phyloP scores from a whole-genome alignment of 2,113 vertebrate genomes.

The Recurvirostra avosetta region DNA sequence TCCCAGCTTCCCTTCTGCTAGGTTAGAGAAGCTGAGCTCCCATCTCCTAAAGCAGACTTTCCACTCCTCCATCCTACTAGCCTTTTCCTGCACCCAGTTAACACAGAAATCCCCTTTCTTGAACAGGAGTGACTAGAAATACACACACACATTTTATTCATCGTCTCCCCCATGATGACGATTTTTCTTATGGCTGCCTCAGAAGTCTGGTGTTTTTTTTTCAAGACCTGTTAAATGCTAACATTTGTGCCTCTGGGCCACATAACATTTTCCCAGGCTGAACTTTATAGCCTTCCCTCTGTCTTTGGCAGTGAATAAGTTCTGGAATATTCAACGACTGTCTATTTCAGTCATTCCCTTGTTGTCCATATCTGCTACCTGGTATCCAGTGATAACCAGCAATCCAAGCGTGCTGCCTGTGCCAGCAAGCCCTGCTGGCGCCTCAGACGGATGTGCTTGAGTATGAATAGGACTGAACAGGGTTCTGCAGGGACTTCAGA shows the following conservation, averaged over 20 bases:
- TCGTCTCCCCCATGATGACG: neutral
- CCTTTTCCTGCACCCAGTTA: neutral
- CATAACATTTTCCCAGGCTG: neutral
- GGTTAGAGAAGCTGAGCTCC: neutral
- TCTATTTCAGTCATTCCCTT: neutral
- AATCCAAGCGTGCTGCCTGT: neutral
- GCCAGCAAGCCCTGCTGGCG: neutral
- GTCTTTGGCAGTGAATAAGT: slow-evolving; percentile 8
- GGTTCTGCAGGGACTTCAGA: neutral
- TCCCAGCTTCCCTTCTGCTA: neutral
- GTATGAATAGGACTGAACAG: neutral
- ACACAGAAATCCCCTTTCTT: neutral
- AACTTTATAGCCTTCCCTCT: neutral
- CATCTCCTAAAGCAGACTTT: neutral
- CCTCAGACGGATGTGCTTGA: neutral
- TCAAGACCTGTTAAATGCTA: neutral
- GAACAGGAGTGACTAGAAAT: neutral
- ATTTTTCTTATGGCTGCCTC: neutral
- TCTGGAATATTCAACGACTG: neutral
- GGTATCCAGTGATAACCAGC: slow-evolving; percentile 16
- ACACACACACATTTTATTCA: neutral
- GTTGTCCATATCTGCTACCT: slow-evolving; percentile 33
- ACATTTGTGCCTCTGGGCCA: neutral
- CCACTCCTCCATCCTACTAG: neutral
- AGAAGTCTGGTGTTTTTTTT: neutral